Percentiles rank a stretch among this genome's conserved stretches.
Evolutionary conservation across 2,888 invertebrate species (phyloP).

Genomic region (Apantesis nais): DNA sequence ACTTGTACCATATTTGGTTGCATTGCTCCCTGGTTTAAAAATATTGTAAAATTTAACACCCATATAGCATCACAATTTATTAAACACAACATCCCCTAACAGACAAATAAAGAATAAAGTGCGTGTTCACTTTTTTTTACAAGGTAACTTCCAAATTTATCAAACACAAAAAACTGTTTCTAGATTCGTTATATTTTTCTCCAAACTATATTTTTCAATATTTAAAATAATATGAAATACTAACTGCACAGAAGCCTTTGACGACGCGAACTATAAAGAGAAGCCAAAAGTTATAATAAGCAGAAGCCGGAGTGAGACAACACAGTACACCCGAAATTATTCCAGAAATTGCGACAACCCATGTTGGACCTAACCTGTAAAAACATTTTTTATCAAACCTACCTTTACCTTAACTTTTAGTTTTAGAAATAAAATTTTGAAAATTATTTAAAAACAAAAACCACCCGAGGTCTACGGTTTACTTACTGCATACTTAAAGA

Average conservation of each 20-base stretch:
- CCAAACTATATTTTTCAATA: not conserved
- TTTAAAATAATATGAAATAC: conserved; percentile 36
- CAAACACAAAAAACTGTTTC: not conserved
- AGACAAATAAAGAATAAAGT: not conserved
- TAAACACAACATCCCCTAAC: not conserved
- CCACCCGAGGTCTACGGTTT: too few relatives aligned
- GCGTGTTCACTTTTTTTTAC: not conserved
- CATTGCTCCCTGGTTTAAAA: conserved; percentile 71
- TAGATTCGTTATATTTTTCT: not conserved
- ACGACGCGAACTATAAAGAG: conserved; percentile 68
- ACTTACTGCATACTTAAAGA: not conserved
- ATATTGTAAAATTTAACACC: not conserved
- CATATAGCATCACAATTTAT: not conserved
- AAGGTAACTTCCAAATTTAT: not conserved
- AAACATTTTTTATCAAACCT: not conserved
- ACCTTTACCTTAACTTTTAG: too few relatives aligned
- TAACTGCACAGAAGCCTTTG: conserved; percentile 77
- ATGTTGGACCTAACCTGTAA: conserved; percentile 73
- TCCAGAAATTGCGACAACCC: conserved; percentile 74
- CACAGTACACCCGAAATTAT: conserved; percentile 68
- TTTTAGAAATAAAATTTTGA: too few relatives aligned
- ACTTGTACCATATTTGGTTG: conserved; percentile 81
- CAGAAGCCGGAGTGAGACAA: conserved; percentile 72
- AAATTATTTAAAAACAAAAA: too few relatives aligned
- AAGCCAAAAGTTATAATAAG: conserved; percentile 71